Conservation (phyloP, 2,797 vertebrate species). For the Gila robusta region DNA sequence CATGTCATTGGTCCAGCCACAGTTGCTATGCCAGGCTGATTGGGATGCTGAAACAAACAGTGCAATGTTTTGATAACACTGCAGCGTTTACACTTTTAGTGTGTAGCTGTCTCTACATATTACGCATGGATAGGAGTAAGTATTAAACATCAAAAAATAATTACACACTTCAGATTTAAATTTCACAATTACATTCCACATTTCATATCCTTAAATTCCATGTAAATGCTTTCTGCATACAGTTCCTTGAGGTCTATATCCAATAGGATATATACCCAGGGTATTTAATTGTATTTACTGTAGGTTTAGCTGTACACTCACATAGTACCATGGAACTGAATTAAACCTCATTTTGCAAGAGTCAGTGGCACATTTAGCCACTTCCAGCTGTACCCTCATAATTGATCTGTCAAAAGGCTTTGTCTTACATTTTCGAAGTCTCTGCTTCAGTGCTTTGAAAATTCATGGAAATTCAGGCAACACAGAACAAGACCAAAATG, state of each 20-base stretch:
- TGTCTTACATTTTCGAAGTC: constrained; percentile 17
- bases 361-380: constrained; percentile 20
- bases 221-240: constrained; percentile 1
- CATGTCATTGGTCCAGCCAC: constrained; percentile 2
- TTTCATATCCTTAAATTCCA: constrained; percentile 2
- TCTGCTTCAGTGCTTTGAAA: neutral
- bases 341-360: constrained; percentile 16
- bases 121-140: neutral
- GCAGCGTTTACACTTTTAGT: neutral
- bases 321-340: neutral
- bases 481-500: constrained; percentile 3
- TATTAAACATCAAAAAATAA: neutral
- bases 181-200: constrained; percentile 10
- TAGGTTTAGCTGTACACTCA: neutral
- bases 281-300: constrained; percentile 7
- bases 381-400: constrained; percentile 1
- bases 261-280: constrained; percentile 10
- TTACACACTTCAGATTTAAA: constrained; percentile 25
- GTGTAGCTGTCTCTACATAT: neutral
- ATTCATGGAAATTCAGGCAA: constrained; percentile 1
- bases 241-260: neutral
- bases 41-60: neutral
- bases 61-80: constrained; percentile 7
- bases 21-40: neutral
- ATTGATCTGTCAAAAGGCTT: constrained; percentile 39